Conservation (phyloP, 2,797 vertebrate genomes). For the Siniperca obscura region DNA sequence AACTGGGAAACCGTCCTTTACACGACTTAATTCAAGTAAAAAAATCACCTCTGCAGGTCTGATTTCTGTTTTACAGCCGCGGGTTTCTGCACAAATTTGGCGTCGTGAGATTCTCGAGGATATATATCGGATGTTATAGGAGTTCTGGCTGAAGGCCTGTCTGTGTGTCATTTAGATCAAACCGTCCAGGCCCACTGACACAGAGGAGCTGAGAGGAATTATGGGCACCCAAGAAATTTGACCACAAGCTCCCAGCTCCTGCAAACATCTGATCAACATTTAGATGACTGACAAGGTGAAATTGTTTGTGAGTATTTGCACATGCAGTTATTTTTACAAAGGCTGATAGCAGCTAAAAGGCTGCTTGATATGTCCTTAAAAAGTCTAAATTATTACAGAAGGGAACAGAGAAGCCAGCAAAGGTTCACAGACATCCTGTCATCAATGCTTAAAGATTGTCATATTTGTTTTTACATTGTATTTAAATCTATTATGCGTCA, state of each 20-base stretch:
- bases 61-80: not conserved
- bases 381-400: conserved; percentile 8
- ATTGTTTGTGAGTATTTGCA: not conserved
- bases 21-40: conserved; percentile 39
- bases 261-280: conserved; percentile 29
- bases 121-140: conserved; percentile 40
- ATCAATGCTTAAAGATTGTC: not conserved
- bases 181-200: conserved; percentile 58
- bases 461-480: not conserved
- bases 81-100: conserved; percentile 1
- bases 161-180: conserved; percentile 53
- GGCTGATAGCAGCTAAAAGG: conserved; percentile 6
- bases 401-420: not conserved
- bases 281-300: conserved; percentile 27
- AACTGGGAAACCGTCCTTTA: conserved; percentile 40
- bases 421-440: not conserved
- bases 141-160: conserved; percentile 71
- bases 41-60: not conserved
- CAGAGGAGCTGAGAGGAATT: conserved; percentile 44
- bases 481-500: conserved; percentile 1
- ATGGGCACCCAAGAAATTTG: conserved; percentile 39
- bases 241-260: conserved; percentile 27
- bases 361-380: conserved; percentile 15
- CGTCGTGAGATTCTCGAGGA: conserved; percentile 43
- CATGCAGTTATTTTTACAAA: conserved; percentile 9